A percentile compares a stretch with the other conserved stretches of the same genome.
Conservation (phyloP, 2,113 vertebrate species). For the Lutjanus erythropterus region DNA sequence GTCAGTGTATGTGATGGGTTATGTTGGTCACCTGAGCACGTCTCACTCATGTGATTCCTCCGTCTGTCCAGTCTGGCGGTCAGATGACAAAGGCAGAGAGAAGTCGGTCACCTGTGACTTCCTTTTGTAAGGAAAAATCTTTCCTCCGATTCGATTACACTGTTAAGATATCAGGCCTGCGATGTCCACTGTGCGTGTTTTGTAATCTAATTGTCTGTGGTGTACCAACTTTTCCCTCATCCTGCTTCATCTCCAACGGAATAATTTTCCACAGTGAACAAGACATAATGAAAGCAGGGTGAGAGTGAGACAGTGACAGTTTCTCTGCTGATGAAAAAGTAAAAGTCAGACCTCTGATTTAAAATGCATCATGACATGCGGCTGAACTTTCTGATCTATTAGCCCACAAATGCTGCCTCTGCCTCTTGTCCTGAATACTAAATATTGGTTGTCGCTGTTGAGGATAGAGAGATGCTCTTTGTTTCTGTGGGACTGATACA, state of each 20-base stretch:
- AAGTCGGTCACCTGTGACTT: conserved; percentile 32
- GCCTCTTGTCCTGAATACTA: neutral
- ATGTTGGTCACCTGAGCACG: conserved; percentile 26
- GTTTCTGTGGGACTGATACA: neutral
- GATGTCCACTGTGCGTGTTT: neutral
- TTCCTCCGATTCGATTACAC: neutral
- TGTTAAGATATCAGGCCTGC: neutral
- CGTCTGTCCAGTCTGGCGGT: conserved; percentile 16
- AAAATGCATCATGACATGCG: conserved; percentile 15
- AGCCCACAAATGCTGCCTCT: neutral
- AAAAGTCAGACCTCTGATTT: conserved; percentile 1
- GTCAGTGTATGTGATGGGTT: neutral
- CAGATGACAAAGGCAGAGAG: conserved; percentile 21
- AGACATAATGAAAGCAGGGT: conserved; percentile 32
- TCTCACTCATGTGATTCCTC: conserved; percentile 12
- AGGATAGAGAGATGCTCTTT: neutral
- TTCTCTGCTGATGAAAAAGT: conserved; percentile 10
- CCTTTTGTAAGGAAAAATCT: neutral
- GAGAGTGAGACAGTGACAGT: conserved; percentile 3
- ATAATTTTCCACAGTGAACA: neutral
- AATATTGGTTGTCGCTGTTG: neutral
- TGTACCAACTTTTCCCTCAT: neutral
- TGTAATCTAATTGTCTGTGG: neutral
- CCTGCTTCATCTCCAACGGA: neutral
- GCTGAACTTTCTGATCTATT: conserved; percentile 17